These are phyloP conservation scores for Channa argus DNA, from an alignment of 2,113 vertebrate species.

Conservation along the genomic window DNA sequence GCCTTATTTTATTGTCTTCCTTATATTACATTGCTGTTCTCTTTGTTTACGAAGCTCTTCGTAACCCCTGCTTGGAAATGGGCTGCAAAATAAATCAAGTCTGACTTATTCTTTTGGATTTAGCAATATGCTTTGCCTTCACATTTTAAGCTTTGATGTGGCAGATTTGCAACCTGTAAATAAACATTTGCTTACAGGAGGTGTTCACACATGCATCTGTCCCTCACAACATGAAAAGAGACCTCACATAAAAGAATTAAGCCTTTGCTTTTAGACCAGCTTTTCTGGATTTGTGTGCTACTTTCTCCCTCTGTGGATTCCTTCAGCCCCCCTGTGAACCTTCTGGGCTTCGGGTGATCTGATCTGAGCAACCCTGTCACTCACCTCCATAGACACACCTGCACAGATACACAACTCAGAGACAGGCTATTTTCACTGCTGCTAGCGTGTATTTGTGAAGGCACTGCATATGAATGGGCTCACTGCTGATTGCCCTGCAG, in stretches of 20 bases:
- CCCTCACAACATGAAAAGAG: slow-evolving; percentile 51
- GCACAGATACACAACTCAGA: background rate
- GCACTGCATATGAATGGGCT: slow-evolving; percentile 49
- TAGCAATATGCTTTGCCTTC: slow-evolving; percentile 13
- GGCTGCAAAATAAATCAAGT: slow-evolving; percentile 16
- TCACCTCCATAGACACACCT: slow-evolving; percentile 23
- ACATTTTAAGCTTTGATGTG: slow-evolving; percentile 40
- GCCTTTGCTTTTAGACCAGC: slow-evolving; percentile 23
- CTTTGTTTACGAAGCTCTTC: slow-evolving; percentile 43
- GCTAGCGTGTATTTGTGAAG: slow-evolving; percentile 27
- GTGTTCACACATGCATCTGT: slow-evolving; percentile 43
- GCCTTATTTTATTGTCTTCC: slow-evolving; percentile 31
- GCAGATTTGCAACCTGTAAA: slow-evolving; percentile 46
- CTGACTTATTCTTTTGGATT: slow-evolving; percentile 34
- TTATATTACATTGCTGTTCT: slow-evolving; percentile 4
- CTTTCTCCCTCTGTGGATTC: slow-evolving; percentile 15
- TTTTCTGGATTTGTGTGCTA: slow-evolving; percentile 27
- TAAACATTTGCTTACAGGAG: slow-evolving; percentile 47
- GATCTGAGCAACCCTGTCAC: slow-evolving; percentile 12
- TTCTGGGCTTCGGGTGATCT: slow-evolving; percentile 32
- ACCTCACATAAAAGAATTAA: slow-evolving; percentile 57
- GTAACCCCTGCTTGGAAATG: slow-evolving; percentile 4
- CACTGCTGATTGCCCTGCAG: slow-evolving; percentile 45
- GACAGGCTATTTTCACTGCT: slow-evolving; percentile 41
- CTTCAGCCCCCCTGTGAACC: slow-evolving; percentile 40